Conservation (phyloP, 2,888 invertebrate species). For the Linhomoeus sp. region DNA sequence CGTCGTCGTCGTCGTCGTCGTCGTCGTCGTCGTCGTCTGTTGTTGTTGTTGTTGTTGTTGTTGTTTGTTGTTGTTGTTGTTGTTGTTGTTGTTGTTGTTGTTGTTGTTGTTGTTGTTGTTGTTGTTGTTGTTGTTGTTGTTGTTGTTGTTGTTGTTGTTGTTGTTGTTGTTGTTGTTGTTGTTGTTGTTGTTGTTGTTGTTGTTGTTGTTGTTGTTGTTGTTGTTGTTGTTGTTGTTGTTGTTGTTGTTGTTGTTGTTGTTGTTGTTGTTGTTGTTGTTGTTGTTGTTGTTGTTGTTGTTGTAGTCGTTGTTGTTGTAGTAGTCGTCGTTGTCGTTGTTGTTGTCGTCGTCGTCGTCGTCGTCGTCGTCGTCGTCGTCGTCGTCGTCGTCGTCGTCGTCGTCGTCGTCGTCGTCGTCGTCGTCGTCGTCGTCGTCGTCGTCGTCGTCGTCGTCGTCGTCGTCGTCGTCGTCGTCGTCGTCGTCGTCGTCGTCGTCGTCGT, state of each 20-base stretch:
- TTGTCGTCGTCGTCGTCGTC: neutral
- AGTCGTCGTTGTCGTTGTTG: neutral
- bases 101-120: neutral
- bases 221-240: neutral
- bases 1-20: neutral
- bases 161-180: neutral
- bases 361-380: neutral
- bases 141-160: neutral
- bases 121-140: neutral
- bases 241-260: neutral
- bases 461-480: neutral
- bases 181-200: neutral
- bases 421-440: neutral
- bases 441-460: neutral
- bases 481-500: neutral
- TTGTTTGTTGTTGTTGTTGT: too few species aligned
- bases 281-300: neutral
- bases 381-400: neutral
- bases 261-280: neutral
- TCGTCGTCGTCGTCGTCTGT: too few species aligned
- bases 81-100: too few species aligned
- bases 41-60: too few species aligned
- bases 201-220: neutral
- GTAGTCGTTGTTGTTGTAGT: neutral
- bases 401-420: neutral